A percentile compares a stretch with the other conserved stretches of the same genome.
Evolutionary conservation across 2,113 vertebrate genomes (phyloP).

Genomic region (Girardinichthys multiradiatus): DNA sequence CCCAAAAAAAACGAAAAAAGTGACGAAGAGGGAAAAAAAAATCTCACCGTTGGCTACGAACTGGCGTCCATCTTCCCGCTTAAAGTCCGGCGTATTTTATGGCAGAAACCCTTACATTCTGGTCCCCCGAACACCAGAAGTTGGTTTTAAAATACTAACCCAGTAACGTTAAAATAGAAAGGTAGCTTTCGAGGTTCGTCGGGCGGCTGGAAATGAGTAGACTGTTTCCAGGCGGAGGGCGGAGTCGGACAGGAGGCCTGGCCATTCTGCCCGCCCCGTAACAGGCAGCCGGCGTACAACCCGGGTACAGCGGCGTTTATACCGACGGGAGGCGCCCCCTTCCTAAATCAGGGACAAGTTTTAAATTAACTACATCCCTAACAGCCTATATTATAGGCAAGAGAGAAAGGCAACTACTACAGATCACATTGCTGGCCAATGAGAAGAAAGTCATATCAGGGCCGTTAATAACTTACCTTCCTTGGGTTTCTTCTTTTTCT

Average conservation of each 20-base stretch:
- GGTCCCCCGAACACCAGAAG: not conserved
- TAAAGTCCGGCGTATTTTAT: conserved; percentile 1
- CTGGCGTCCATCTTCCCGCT: conserved; percentile 34
- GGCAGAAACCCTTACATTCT: conserved; percentile 22
- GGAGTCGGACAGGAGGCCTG: conserved; percentile 33
- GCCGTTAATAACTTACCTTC: too few relatives aligned
- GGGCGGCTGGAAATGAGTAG: conserved; percentile 27
- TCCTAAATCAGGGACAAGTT: too few relatives aligned
- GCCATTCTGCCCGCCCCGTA: too few relatives aligned
- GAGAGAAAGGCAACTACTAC: too few relatives aligned
- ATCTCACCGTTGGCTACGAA: conserved; percentile 55
- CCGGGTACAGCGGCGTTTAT: too few relatives aligned
- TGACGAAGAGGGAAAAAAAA: not conserved
- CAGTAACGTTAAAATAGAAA: not conserved
- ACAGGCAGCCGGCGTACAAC: not conserved
- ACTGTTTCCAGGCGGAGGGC: conserved; percentile 31
- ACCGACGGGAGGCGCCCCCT: too few relatives aligned
- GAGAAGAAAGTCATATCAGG: too few relatives aligned
- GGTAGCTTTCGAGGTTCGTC: conserved; percentile 33
- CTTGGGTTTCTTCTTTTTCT: too few relatives aligned
- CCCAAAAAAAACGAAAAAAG: not conserved
- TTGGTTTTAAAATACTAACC: not conserved
- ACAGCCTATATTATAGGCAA: too few relatives aligned
- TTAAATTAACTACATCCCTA: too few relatives aligned
- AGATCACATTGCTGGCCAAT: too few relatives aligned